Evolutionary conservation across 1,140 invertebrate genomes (phyloP).

Genomic region (Drosophila cardini): DNA sequence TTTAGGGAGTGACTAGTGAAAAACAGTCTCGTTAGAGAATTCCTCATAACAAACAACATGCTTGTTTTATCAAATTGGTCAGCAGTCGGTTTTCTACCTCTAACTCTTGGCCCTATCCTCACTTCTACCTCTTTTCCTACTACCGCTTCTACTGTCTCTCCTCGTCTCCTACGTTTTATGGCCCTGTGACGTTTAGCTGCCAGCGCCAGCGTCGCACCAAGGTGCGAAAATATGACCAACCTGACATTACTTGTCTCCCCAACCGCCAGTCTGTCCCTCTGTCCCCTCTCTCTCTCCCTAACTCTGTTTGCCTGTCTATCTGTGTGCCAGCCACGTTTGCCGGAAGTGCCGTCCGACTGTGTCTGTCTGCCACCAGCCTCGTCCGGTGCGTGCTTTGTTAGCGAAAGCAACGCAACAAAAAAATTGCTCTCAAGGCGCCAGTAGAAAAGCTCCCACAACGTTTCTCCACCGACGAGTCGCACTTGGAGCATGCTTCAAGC

Average conservation of each 20-base stretch:
- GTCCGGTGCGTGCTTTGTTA: constrained; percentile 76
- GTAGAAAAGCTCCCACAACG: constrained; percentile 13
- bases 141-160: background rate
- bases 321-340: constrained; percentile 34
- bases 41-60: constrained; percentile 2
- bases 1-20: too few species aligned
- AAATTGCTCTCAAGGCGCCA: constrained; percentile 76
- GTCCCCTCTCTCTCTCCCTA: constrained; percentile 6
- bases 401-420: constrained; percentile 56
- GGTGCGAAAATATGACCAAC: constrained; percentile 71
- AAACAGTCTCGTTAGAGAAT: background rate
- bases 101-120: background rate
- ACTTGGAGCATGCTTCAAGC: background rate
- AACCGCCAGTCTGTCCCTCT: constrained; percentile 9
- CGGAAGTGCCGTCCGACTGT: constrained; percentile 67
- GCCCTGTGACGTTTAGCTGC: constrained; percentile 27
- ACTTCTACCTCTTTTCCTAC: background rate
- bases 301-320: constrained; percentile 1
- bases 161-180: constrained; percentile 7
- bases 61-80: background rate
- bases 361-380: constrained; percentile 41
- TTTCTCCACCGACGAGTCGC: background rate
- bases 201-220: constrained; percentile 37
- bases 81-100: background rate
- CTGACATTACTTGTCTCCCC: constrained; percentile 22